These are phyloP conservation scores for Machimus atricapillus DNA, from an alignment of 2,888 invertebrate species.

Conservation along the genomic window DNA sequence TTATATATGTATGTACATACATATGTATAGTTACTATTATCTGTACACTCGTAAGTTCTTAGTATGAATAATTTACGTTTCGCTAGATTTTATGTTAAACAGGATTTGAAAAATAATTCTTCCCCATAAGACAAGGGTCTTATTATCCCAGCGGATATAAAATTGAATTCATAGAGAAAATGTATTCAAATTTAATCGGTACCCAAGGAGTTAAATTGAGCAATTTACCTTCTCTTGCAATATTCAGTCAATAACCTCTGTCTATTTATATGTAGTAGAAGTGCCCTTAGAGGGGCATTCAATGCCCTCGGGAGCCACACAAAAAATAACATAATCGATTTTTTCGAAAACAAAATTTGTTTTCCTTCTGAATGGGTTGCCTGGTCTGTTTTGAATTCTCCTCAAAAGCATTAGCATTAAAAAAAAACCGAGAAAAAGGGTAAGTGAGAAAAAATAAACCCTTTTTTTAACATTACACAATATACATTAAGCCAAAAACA, in stretches of 20 bases:
- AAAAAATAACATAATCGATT: not conserved
- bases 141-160: not conserved
- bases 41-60: no score
- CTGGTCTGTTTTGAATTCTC: not conserved
- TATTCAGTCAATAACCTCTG: not conserved
- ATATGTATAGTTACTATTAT: no score
- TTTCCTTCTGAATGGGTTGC: not conserved
- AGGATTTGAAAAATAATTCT: no score
- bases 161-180: not conserved
- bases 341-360: not conserved
- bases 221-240: not conserved
- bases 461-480: not conserved
- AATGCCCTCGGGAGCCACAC: not conserved
- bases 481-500: not conserved
- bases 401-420: not conserved
- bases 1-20: no score
- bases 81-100: no score
- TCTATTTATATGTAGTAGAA: not conserved
- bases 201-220: not conserved
- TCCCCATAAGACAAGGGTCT: no score
- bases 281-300: not conserved
- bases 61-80: no score
- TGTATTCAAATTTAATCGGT: not conserved
- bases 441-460: not conserved
- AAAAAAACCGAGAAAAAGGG: not conserved